Percentiles rank a stretch among this genome's conserved stretches.
phyloP scores from a whole-genome alignment of 2,888 invertebrate genomes.

The Embidobia sp. region DNA sequence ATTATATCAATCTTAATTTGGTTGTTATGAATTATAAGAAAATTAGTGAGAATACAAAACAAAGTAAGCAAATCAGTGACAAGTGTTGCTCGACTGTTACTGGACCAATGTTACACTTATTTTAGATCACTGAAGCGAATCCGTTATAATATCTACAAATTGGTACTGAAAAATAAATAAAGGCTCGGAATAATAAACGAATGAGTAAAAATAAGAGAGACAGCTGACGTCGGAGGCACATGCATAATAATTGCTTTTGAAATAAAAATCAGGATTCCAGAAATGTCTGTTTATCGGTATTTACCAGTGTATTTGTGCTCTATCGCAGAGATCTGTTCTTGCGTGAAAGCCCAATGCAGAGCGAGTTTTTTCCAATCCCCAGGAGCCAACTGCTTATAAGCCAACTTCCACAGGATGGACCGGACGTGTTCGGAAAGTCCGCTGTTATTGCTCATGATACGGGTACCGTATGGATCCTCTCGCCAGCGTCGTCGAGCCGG shows the following conservation, averaged over 20 bases:
- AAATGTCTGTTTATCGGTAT: slow-evolving; percentile 35
- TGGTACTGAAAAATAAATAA: too few species aligned
- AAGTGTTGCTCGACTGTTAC: too few species aligned
- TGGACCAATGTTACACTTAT: too few species aligned
- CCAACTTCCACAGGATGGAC: slow-evolving; percentile 83
- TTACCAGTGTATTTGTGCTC: slow-evolving; percentile 88
- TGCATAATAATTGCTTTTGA: slow-evolving; percentile 24
- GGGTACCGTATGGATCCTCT: slow-evolving; percentile 70
- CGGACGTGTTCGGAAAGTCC: slow-evolving; percentile 80
- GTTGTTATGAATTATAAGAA: too few species aligned
- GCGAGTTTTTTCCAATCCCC: slow-evolving; percentile 87
- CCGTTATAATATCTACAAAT: too few species aligned
- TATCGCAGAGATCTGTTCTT: slow-evolving; percentile 86
- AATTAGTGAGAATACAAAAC: too few species aligned
- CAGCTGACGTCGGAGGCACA: not conserved
- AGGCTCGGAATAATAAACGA: too few species aligned
- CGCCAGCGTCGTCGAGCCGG: slow-evolving; percentile 75
- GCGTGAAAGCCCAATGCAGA: slow-evolving; percentile 86
- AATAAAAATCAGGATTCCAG: slow-evolving; percentile 6
- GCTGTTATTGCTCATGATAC: slow-evolving; percentile 70
- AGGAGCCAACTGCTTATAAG: slow-evolving; percentile 84
- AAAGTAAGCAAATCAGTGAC: too few species aligned
- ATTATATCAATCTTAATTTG: too few species aligned
- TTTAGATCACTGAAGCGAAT: too few species aligned
- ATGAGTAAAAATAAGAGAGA: too few species aligned